Conservation (phyloP, 2,113 vertebrate genomes). For the Cairina moschata region DNA sequence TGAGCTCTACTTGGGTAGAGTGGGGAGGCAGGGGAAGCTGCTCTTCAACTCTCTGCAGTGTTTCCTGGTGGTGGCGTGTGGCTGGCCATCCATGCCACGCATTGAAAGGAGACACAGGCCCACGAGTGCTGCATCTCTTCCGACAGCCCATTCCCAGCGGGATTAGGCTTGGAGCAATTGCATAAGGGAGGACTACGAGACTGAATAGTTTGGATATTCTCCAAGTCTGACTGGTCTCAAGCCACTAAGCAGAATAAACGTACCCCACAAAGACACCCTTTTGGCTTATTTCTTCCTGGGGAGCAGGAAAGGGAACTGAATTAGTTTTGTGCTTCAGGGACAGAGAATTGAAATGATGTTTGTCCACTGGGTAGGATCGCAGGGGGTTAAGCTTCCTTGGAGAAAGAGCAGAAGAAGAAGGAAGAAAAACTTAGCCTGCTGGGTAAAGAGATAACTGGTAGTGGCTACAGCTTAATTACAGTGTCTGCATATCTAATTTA, state of each 20-base stretch:
- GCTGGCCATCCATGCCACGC: neutral
- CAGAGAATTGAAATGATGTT: neutral
- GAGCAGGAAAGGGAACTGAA: neutral
- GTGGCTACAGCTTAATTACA: conserved; percentile 15
- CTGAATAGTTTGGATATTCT: neutral
- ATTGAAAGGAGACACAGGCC: neutral
- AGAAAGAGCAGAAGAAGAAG: neutral
- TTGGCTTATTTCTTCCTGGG: neutral
- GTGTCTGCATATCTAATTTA: conserved; percentile 25
- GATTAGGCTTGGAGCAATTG: conserved; percentile 6
- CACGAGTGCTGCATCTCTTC: neutral
- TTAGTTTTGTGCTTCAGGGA: neutral
- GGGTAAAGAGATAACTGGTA: neutral
- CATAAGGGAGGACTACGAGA: neutral
- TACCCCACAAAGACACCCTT: neutral
- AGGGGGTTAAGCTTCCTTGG: neutral
- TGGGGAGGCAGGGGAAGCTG: neutral
- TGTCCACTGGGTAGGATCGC: neutral
- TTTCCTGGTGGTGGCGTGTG: neutral
- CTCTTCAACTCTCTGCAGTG: neutral
- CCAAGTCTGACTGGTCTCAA: conserved; percentile 33
- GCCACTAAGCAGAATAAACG: conserved; percentile 14
- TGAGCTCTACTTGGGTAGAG: neutral
- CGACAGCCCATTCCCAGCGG: neutral
- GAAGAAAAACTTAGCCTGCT: neutral